Evolutionary conservation across 2,888 invertebrate genomes (phyloP).

Genomic region (Boloria selene): DNA sequence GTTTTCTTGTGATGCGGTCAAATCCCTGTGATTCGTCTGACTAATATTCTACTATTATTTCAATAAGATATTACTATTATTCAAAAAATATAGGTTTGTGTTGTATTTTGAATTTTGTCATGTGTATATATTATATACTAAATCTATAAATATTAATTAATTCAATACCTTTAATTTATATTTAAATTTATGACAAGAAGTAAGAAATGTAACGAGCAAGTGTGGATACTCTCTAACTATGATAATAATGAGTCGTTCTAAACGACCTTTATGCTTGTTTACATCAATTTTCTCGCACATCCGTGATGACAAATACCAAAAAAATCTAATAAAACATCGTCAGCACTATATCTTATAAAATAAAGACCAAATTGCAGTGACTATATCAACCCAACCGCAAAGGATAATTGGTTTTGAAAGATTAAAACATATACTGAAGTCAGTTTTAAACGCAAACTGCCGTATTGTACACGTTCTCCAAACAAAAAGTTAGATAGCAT

Average conservation of each 20-base stretch:
- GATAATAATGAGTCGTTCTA: slow-evolving; percentile 33
- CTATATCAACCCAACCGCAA: slow-evolving; percentile 39
- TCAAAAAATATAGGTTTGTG: too few relatives aligned
- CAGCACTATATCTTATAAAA: slow-evolving; percentile 15
- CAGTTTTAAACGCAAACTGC: slow-evolving; percentile 53
- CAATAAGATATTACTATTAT: too few relatives aligned
- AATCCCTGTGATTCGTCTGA: too few relatives aligned
- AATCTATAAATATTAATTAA: too few relatives aligned
- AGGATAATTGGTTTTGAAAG: slow-evolving; percentile 51
- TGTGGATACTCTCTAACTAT: slow-evolving; percentile 25
- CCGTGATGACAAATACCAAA: slow-evolving; percentile 38
- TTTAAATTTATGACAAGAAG: neutral
- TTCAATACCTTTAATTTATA: too few relatives aligned
- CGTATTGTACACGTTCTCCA: slow-evolving; percentile 45
- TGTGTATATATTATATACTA: too few relatives aligned
- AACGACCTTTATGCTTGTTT: slow-evolving; percentile 57
- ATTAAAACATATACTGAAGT: slow-evolving; percentile 52
- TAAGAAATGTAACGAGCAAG: slow-evolving; percentile 2
- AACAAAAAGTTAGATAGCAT: neutral
- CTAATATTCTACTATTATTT: too few relatives aligned
- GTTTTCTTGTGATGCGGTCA: too few relatives aligned
- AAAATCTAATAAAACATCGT: slow-evolving; percentile 8
- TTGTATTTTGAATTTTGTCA: too few relatives aligned
- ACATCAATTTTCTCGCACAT: slow-evolving; percentile 54
- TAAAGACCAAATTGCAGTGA: slow-evolving; percentile 47